Conservation (phyloP, 23 tunicate species). For the Clavelina lepadiformis region DNA sequence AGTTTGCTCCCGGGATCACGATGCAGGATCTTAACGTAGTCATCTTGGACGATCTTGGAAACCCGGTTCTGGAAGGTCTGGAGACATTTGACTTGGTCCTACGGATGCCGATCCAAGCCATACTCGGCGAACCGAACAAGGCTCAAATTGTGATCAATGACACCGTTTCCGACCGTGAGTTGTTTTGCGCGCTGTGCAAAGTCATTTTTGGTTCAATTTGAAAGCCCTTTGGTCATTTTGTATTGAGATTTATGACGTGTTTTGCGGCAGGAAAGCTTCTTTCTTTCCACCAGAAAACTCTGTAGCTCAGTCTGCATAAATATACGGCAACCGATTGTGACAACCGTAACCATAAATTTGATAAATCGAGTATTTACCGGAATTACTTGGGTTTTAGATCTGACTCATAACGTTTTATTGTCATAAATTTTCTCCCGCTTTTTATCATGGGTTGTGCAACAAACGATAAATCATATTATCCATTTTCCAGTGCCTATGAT, state of each 20-base stretch:
- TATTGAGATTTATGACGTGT: no score
- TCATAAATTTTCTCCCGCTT: neutral
- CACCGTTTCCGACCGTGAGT: conserved; percentile 76
- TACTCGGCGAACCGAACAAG: conserved; percentile 73
- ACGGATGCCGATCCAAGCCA: conserved; percentile 70
- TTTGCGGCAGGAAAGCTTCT: no score
- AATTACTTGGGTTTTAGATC: no score
- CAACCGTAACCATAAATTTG: no score
- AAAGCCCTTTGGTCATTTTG: no score
- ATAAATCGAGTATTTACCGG: no score
- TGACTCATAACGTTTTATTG: neutral
- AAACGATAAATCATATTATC: neutral
- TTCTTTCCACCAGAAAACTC: no score
- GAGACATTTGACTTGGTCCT: conserved; percentile 86
- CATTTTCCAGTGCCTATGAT: conserved; percentile 66
- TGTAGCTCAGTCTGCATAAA: no score
- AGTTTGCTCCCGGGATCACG: conserved; percentile 85
- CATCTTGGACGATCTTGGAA: conserved; percentile 93
- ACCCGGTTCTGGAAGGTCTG: conserved; percentile 82
- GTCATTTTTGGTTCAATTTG: no score
- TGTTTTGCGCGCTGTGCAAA: no score
- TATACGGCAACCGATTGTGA: no score
- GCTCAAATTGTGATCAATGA: conserved; percentile 78
- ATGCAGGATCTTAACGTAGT: conserved; percentile 59
- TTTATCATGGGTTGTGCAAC: neutral